These are phyloP conservation scores for Lithodes maja DNA, from an alignment of 2,888 invertebrate genomes.

Conservation along the genomic window DNA sequence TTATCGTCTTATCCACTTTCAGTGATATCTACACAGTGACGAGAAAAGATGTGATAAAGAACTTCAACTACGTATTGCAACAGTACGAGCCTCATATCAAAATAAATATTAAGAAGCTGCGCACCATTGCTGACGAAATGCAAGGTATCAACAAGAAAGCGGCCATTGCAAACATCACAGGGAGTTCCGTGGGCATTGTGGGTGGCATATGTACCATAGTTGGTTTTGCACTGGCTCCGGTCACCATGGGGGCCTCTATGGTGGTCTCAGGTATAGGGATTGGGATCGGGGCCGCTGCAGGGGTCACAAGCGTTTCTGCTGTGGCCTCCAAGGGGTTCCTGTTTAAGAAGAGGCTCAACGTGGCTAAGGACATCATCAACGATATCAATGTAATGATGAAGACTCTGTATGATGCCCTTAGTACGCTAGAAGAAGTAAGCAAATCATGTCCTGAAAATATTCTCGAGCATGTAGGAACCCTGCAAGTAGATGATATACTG, in stretches of 20 bases:
- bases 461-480: too few relatives aligned
- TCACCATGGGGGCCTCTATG: background rate
- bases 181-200: background rate
- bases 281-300: background rate
- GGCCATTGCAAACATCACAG: background rate
- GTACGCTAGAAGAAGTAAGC: too few relatives aligned
- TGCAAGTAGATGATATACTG: too few relatives aligned
- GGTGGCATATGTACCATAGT: background rate
- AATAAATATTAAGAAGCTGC: too few relatives aligned
- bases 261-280: background rate
- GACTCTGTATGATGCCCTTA: too few relatives aligned
- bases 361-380: background rate
- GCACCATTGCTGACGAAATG: background rate
- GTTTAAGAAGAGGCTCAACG: background rate
- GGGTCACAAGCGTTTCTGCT: background rate
- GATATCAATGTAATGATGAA: background rate
- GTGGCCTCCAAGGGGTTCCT: background rate
- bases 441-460: too few relatives aligned
- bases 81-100: too few relatives aligned
- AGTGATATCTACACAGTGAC: too few relatives aligned
- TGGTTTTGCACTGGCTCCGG: background rate
- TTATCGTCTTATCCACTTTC: too few relatives aligned
- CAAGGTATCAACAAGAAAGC: background rate
- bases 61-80: too few relatives aligned
- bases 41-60: too few relatives aligned